Percentiles rank a stretch among this genome's conserved stretches.
Conservation (phyloP, 2,888 invertebrate species). For the Chrysodeixis includens region DNA sequence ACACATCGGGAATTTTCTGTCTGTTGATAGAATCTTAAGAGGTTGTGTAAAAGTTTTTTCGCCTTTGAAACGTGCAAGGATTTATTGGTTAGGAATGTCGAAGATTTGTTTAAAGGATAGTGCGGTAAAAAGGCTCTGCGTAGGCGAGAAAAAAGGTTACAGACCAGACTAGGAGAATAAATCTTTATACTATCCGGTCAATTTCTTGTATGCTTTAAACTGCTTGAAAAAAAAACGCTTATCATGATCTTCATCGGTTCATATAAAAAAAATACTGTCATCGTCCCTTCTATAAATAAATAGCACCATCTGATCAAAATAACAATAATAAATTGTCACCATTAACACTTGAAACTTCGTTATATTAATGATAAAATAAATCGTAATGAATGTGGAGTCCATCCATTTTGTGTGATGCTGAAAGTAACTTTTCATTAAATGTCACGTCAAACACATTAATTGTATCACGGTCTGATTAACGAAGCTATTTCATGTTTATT, state of each 20-base stretch:
- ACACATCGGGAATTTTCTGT: not conserved
- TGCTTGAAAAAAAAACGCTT: too few relatives aligned
- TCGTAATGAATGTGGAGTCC: not conserved
- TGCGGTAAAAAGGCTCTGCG: too few relatives aligned
- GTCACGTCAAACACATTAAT: conserved; percentile 20
- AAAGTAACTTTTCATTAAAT: conserved; percentile 21
- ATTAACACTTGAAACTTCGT: not conserved
- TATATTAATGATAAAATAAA: conserved; percentile 8
- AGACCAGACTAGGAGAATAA: not conserved
- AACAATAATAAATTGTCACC: not conserved
- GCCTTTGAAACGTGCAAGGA: not conserved
- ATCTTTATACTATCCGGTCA: too few relatives aligned
- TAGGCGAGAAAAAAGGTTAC: not conserved
- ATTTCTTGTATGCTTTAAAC: too few relatives aligned
- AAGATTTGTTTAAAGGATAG: conserved; percentile 4
- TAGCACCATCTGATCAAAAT: too few relatives aligned
- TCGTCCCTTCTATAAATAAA: too few relatives aligned
- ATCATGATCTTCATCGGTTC: too few relatives aligned
- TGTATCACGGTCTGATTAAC: not conserved
- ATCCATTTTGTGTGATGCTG: conserved; percentile 12
- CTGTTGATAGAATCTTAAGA: not conserved
- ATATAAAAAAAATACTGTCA: too few relatives aligned
- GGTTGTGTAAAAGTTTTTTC: not conserved
- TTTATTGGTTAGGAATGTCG: not conserved
- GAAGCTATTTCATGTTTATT: not conserved